Evolutionary conservation across 2,113 vertebrate species (phyloP), one percentile per base, ranked within the genome.

Genomic region (Nerophis lumbriciformis): DNA sequence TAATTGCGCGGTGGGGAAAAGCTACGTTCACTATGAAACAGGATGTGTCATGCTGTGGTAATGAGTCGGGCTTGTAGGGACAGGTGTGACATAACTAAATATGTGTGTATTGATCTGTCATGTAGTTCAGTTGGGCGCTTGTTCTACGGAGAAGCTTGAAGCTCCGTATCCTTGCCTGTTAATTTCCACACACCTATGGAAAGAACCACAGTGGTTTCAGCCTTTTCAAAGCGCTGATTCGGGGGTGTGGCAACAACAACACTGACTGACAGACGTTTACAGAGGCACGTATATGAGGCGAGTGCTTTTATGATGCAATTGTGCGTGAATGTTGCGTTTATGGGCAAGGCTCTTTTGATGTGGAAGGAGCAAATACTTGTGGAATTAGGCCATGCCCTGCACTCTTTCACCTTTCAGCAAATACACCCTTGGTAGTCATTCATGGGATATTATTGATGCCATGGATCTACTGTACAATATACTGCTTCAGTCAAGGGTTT

Each of bases 311-410:
- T 86, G 83, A 83, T 77, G 79, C 73, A 85, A 79, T 66, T 58
- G 39, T 9, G 61, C 12, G 7, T 39, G 37, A 0, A 1, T 61
- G 69, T 78, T 80, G 67, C 70, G 48, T 59, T 77, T 74, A 75
- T 71, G 73, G 66, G 75, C 48, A 72, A 48, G 81, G 77, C 62
- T 28, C 63, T 76, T 79, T 84, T 78, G 72, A 84, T 83, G 69
- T 59, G 15, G 49, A 2, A 12, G 62, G 64, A 68, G 74, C 68
- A 73, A 75, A 88, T 79, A 78, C 70, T 76, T 73, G 69, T 45
- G 10, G 10, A 45, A 45, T 45, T 45, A 45, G 42, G 42, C 42
- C 42, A 45, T 45, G 42, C 42, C 42, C 42, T 45, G 42, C 42
- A 45, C 42, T 45, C 42, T 4, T 45, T 45, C 42, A 45, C 42